These are phyloP conservation scores for Saxidomus purpurata DNA, from an alignment of 1,140 invertebrate species.

Conservation along the genomic window DNA sequence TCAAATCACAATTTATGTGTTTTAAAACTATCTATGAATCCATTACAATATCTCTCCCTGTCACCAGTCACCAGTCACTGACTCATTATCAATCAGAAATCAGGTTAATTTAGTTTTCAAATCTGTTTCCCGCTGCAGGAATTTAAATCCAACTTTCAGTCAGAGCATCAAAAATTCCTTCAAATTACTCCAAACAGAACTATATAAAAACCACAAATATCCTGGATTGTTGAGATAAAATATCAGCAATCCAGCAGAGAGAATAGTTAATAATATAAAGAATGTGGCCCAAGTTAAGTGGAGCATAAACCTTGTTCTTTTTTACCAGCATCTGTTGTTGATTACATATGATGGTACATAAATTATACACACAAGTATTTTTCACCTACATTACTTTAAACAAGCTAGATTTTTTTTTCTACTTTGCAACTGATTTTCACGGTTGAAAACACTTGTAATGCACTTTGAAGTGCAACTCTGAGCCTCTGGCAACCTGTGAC, in stretches of 20 bases:
- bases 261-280: slow-evolving; percentile 21
- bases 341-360: slow-evolving; percentile 26
- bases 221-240: slow-evolving; percentile 23
- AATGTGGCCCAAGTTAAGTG: slow-evolving; percentile 13
- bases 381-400: neutral
- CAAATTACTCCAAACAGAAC: neutral
- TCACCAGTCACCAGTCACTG: too few species aligned
- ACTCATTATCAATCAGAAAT: too few species aligned
- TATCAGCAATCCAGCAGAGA: neutral
- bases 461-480: too few species aligned
- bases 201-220: neutral
- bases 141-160: neutral
- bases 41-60: too few species aligned
- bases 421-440: too few species aligned
- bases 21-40: too few species aligned
- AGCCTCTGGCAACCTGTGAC: too few species aligned
- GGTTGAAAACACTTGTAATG: too few species aligned
- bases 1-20: too few species aligned
- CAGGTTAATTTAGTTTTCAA: neutral
- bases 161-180: neutral
- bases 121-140: neutral
- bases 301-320: slow-evolving; percentile 8
- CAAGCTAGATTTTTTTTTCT: too few species aligned
- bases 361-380: neutral
- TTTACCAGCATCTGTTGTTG: slow-evolving; percentile 12